phyloP scores from a whole-genome alignment of 2,888 invertebrate species.

The Zhuqinia jingwanae region DNA sequence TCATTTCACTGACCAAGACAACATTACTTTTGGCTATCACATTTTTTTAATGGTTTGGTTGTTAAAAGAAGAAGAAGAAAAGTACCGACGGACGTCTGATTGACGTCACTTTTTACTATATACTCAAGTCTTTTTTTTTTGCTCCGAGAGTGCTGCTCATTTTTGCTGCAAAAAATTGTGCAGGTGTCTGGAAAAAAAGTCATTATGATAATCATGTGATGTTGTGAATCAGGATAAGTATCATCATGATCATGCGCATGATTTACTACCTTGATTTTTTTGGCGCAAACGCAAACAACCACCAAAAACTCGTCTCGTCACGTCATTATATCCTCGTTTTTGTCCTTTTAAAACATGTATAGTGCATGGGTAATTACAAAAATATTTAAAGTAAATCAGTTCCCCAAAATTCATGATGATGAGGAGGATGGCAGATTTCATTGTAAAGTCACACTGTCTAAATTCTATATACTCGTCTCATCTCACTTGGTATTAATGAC shows the following conservation, averaged over 20 bases:
- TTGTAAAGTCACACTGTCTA: not conserved
- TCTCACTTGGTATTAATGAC: too few relatives aligned
- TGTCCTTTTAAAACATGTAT: not conserved
- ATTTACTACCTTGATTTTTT: constrained; percentile 51
- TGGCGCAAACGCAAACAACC: constrained; percentile 35
- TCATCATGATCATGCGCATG: constrained; percentile 20
- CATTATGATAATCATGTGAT: not conserved
- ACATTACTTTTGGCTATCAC: not conserved
- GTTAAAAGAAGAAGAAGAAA: not conserved
- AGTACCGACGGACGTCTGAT: not conserved
- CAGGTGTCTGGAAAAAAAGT: constrained; percentile 49
- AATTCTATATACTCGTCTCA: too few relatives aligned
- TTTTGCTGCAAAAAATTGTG: constrained; percentile 2
- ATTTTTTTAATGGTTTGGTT: not conserved
- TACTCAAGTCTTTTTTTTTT: not conserved
- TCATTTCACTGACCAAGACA: constrained; percentile 30
- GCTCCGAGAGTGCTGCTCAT: not conserved
- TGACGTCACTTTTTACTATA: constrained; percentile 35
- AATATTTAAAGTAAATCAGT: not conserved
- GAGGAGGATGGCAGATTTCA: not conserved
- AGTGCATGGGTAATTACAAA: not conserved
- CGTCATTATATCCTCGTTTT: not conserved
- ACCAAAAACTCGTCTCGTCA: too few relatives aligned
- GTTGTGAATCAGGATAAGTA: not conserved
- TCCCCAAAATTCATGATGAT: not conserved